Base-by-base conservation (phyloP, 2,797 vertebrate genomes). In the Sebastes miniatus region DNA sequence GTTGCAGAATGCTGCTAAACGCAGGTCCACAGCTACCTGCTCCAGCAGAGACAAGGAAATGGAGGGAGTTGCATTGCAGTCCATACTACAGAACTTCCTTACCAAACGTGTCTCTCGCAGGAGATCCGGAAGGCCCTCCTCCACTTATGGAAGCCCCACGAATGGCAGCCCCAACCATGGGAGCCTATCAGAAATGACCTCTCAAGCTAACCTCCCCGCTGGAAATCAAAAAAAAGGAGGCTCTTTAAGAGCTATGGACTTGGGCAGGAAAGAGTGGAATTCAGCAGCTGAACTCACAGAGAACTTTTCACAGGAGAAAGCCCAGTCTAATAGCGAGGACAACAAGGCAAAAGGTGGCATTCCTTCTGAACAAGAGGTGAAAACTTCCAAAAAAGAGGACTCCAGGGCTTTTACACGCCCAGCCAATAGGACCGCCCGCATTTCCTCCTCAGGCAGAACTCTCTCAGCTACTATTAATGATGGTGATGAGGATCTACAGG, bases 1-100 rank as follows among this genome's bases (percentile, higher is more conserved):
- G 52, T 43, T 94, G 59, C 86, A 95, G 43, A 88, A 10, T 9
- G 18, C 86, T 4, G 31, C 86, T 62, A 96, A 96, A 77, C 94
- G 95, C 22, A 88, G 95, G 43, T 97, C 96, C 25, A 97, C 94
- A 0, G 96, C 96, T 52, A 96, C 95, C 63, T 97, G 96, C 87
- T 96, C 96, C 20, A 80, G 74, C 0, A 90, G 85, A 76, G 97
- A 97, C 83, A 95, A 95, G 67, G 96, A 95, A 72, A 89, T 96
- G 80, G 93, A 95, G 8, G 93, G 92, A 1, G 65, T 95, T 25
- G 93, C 95, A 1, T 83, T 96, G 56, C 96, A 96, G 77, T 93
- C 88, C 2, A 54, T 96, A 5, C 90, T 96, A 7, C 93, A 96
- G 29, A 93, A 73, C 74, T 84, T 95, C 57, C 64, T 94, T 2